phyloP scores from a whole-genome alignment of 2,113 vertebrate species.

The Saimiri boliviensis region DNA sequence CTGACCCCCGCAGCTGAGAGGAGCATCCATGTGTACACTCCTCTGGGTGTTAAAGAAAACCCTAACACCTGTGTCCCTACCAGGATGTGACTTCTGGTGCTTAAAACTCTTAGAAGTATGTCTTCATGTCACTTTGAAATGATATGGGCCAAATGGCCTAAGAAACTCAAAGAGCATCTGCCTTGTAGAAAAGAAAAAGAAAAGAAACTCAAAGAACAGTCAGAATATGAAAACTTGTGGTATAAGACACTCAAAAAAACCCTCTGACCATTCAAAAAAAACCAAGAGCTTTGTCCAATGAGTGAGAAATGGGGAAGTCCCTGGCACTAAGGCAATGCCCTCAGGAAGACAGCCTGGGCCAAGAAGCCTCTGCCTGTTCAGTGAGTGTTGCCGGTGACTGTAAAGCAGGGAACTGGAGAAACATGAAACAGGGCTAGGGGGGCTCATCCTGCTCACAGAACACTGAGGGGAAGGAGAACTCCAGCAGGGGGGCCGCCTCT shows the following conservation, averaged over 20 bases:
- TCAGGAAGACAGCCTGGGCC: too few species aligned
- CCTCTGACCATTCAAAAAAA: background rate
- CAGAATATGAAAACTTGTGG: fast-evolving
- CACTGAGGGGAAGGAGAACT: background rate
- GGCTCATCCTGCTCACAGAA: background rate
- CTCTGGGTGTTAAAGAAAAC: background rate
- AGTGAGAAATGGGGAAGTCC: fast-evolving
- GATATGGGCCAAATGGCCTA: background rate
- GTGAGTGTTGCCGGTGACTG: background rate
- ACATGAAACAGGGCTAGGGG: background rate
- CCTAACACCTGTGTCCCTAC: background rate
- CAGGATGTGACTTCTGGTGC: background rate
- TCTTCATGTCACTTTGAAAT: background rate
- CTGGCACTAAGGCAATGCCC: background rate
- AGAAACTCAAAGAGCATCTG: background rate
- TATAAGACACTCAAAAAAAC: background rate
- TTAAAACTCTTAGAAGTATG: background rate
- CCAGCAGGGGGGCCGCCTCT: background rate
- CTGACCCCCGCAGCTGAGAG: background rate
- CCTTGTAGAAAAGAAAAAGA: too few species aligned
- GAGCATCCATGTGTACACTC: background rate
- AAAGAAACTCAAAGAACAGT: background rate
- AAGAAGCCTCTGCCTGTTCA: background rate
- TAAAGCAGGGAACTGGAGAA: background rate
- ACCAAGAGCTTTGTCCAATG: background rate